These are phyloP conservation scores for Hemithea aestivaria DNA, from an alignment of 2,888 invertebrate genomes.

Conservation along the genomic window DNA sequence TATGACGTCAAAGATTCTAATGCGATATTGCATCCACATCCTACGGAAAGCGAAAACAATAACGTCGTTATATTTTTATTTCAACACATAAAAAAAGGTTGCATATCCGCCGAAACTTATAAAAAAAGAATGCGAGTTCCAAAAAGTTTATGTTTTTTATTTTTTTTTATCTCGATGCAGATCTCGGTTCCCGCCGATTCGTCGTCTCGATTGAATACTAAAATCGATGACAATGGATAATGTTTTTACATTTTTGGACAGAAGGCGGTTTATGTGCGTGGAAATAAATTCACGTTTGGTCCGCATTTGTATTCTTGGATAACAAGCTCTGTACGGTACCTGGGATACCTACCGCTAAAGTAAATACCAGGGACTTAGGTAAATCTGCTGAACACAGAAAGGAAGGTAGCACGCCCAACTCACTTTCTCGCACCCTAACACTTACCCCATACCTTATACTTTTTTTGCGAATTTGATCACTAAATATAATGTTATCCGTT, in stretches of 20 bases:
- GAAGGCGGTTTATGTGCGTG: conserved; percentile 25
- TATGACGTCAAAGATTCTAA: conserved; percentile 4
- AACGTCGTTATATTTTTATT: conserved; percentile 29
- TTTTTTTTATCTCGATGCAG: conserved; percentile 40
- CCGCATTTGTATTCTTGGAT: conserved; percentile 37
- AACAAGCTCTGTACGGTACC: too few species aligned
- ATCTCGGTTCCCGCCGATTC: conserved; percentile 40
- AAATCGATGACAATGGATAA: conserved; percentile 46
- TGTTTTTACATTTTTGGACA: conserved; percentile 42
- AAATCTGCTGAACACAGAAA: too few species aligned
- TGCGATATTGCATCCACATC: conserved; percentile 6
- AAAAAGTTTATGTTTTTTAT: conserved; percentile 16
- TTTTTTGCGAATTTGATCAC: too few species aligned
- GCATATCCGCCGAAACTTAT: conserved; percentile 38
- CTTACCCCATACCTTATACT: too few species aligned
- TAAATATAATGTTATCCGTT: too few species aligned
- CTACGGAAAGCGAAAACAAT: conserved; percentile 14
- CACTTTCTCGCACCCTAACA: too few species aligned
- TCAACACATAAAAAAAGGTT: conserved; percentile 27
- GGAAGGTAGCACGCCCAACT: too few species aligned
- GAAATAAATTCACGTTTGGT: conserved; percentile 39
- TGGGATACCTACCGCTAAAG: too few species aligned
- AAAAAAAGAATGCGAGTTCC: conserved; percentile 14
- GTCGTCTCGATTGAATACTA: conserved; percentile 50
- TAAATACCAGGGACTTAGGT: too few species aligned